Base-by-base conservation (phyloP, 2,797 vertebrate species). In the Thripadectes ignobilis region DNA sequence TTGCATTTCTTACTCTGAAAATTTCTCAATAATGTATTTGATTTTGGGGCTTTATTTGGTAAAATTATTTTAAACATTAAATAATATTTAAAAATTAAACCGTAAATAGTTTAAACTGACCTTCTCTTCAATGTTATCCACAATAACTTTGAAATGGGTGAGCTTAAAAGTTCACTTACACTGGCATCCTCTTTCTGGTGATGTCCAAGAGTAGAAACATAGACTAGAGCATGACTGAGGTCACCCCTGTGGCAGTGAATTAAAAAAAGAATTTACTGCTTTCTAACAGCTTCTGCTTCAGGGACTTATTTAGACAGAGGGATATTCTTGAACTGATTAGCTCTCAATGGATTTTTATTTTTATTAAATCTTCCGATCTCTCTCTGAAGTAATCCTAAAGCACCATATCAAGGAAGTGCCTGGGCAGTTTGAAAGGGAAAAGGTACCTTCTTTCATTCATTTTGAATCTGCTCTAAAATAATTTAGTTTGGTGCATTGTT, bases 281-380 rank as follows among this genome's bases (percentile, higher is more conserved):
- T 80, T 86, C 39, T 49, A 73, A 32, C 19, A 46, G 7, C 39
- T 49, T 93, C 48, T 86, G 41, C 6, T 38, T 89, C 21, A 27
- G 38, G 16, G 8, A n/a, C 14, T 14, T 71, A 48, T 14, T 77
- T 74, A 81, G 29, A 38, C 6, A 34, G 23, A 83, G 18, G 41
- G 7, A 22, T 81, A 75, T 54, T 66, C 57, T 76, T 85, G 15
- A 77, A 78, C 63, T 67, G 86, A 63, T 65, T 75, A 49, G 18
- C 34, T 71, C 15, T 74, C 34, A 29, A 15, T 34, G 11, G 15
- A 54, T 63, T 93, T 69, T 82, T 67, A 51, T 54, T 81, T 85
- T 94, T 91, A 72, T 87, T 72, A 72, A 68, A 72, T 65, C 46
- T 85, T 88, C 24, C 12, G 21, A 10, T 85, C 17, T 32, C 51